Percentiles rank a stretch among this genome's conserved stretches.
Evolutionary conservation across 2,888 invertebrate genomes (phyloP).

Genomic region (Trachelus troglodyta): DNA sequence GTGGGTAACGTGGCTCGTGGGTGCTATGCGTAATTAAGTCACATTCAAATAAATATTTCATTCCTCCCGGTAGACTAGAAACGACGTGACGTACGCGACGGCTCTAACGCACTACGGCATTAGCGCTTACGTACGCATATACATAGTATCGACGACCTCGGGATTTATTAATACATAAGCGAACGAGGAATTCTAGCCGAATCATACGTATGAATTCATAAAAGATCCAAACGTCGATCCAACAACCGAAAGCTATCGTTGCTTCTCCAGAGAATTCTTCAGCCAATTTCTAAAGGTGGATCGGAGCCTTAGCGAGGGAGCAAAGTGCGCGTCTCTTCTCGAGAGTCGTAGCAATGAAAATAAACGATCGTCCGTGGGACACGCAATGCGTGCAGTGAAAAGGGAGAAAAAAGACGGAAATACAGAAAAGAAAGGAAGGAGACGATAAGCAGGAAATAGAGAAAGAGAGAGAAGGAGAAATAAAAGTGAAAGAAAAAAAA

Average conservation of each 20-base stretch:
- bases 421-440: neutral
- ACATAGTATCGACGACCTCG: neutral
- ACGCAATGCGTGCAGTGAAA: conserved; percentile 2
- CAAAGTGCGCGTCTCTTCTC: neutral
- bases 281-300: neutral
- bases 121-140: neutral
- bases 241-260: neutral
- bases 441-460: neutral
- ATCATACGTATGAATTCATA: too few species aligned
- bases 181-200: neutral
- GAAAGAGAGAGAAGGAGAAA: neutral
- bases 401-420: neutral
- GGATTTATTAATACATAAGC: neutral
- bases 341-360: neutral
- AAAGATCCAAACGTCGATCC: neutral
- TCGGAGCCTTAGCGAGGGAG: neutral
- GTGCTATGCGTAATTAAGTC: conserved; percentile 36
- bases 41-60: conserved; percentile 44
- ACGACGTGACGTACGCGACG: neutral
- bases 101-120: neutral
- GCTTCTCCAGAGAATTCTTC: neutral
- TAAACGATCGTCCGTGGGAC: neutral
- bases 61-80: conserved; percentile 14
- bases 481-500: neutral
- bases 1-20: conserved; percentile 28